Percentiles rank a stretch among this genome's conserved stretches.
phyloP scores from a whole-genome alignment of 2,797 vertebrate species.

The Leucoraja ocellata region DNA sequence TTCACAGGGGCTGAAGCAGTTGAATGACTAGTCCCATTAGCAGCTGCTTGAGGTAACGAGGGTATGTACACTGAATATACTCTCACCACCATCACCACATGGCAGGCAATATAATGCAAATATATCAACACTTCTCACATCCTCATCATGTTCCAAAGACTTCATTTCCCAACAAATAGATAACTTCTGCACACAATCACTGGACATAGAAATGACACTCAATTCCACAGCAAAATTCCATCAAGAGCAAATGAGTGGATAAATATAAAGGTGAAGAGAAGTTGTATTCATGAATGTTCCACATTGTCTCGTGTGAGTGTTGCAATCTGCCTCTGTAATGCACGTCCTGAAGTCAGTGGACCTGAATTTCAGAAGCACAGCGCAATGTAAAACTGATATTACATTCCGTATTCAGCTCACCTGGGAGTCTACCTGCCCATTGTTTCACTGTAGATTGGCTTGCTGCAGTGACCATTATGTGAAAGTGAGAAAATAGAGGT shows the following conservation, averaged over 20 bases:
- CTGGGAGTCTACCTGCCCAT: background rate
- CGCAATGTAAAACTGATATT: too few relatives aligned
- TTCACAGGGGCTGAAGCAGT: background rate
- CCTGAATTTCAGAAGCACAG: too few relatives aligned
- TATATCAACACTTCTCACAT: background rate
- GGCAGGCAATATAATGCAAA: background rate
- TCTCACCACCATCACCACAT: background rate
- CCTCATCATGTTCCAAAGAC: background rate
- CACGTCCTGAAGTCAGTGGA: too few relatives aligned
- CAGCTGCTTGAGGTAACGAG: background rate
- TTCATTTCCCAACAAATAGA: background rate
- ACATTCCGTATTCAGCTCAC: too few relatives aligned
- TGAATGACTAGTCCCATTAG: background rate
- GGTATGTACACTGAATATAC: background rate
- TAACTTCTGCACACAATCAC: background rate
- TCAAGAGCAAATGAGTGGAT: background rate
- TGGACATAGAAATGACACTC: background rate
- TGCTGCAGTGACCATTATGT: background rate
- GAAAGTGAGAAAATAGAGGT: too few relatives aligned
- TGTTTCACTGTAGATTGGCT: background rate
- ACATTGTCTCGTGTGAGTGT: too few relatives aligned
- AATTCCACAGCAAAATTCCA: background rate
- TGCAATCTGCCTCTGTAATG: too few relatives aligned
- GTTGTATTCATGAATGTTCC: too few relatives aligned
- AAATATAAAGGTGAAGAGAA: background rate